Conservation (phyloP, 1,140 invertebrate genomes). For the Lerema accius region DNA sequence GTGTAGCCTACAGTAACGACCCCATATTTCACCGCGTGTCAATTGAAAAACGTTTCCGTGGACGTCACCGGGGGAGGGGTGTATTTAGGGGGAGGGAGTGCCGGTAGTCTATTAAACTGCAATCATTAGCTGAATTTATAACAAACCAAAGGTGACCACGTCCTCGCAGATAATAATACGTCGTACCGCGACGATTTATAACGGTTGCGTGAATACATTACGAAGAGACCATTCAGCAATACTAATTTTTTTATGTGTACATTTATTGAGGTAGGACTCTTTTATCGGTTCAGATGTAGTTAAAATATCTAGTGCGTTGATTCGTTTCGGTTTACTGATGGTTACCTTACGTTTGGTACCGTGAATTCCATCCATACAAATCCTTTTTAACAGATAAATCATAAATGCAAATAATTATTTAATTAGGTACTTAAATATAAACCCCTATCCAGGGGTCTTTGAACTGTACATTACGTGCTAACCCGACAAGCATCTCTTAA, state of each 20-base stretch:
- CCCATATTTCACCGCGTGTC: conserved; percentile 31
- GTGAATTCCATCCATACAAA: too few relatives aligned
- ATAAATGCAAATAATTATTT: too few relatives aligned
- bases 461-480: too few relatives aligned
- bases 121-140: neutral
- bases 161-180: conserved; percentile 16
- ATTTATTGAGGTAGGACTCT: too few relatives aligned
- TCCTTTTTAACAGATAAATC: too few relatives aligned
- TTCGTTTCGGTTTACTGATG: too few relatives aligned
- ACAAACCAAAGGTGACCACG: conserved; percentile 10
- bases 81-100: neutral
- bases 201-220: conserved; percentile 8
- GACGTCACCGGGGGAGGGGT: neutral
- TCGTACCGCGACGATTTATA: conserved; percentile 1
- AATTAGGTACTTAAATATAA: too few relatives aligned
- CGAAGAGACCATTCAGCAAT: neutral
- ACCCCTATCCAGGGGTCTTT: too few relatives aligned
- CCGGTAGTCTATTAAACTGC: neutral
- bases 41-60: conserved; percentile 29
- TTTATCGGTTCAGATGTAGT: too few relatives aligned
- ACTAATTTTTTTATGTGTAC: conserved; percentile 1
- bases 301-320: too few relatives aligned
- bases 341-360: too few relatives aligned
- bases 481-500: too few relatives aligned
- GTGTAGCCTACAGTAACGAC: conserved; percentile 30